Conservation (phyloP, 2,888 invertebrate species). For the Dusona sp. region DNA sequence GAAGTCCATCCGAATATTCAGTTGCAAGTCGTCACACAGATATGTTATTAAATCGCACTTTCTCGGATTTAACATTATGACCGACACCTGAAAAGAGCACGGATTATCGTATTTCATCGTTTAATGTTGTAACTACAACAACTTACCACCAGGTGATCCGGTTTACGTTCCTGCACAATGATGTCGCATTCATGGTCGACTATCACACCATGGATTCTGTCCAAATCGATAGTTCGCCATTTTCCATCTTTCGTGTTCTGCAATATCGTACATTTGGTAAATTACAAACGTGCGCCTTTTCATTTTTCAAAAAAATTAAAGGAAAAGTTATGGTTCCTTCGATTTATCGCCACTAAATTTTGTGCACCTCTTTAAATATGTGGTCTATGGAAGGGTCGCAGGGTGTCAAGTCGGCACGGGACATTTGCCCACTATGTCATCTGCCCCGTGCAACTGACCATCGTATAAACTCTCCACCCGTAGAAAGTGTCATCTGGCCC, state of each 20-base stretch:
- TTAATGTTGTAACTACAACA: constrained; percentile 57
- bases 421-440: too few relatives aligned
- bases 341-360: too few relatives aligned
- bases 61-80: constrained; percentile 16
- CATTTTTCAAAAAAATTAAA: too few relatives aligned
- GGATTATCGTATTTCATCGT: neutral
- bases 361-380: too few relatives aligned
- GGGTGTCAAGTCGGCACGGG: too few relatives aligned
- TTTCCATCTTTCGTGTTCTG: constrained; percentile 72
- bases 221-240: constrained; percentile 87
- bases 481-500: too few relatives aligned
- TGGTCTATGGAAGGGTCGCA: too few relatives aligned
- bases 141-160: constrained; percentile 75
- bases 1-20: neutral
- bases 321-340: too few relatives aligned
- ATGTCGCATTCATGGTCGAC: constrained; percentile 87
- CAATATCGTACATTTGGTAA: constrained; percentile 30
- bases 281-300: neutral
- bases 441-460: too few relatives aligned
- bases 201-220: constrained; percentile 87
- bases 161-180: constrained; percentile 82
- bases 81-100: constrained; percentile 30
- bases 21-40: constrained; percentile 11
- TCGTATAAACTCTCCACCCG: too few relatives aligned
- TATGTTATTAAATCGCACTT: constrained; percentile 22